Conservation (phyloP, 2,888 invertebrate species). For the Aspidapion aeneum region DNA sequence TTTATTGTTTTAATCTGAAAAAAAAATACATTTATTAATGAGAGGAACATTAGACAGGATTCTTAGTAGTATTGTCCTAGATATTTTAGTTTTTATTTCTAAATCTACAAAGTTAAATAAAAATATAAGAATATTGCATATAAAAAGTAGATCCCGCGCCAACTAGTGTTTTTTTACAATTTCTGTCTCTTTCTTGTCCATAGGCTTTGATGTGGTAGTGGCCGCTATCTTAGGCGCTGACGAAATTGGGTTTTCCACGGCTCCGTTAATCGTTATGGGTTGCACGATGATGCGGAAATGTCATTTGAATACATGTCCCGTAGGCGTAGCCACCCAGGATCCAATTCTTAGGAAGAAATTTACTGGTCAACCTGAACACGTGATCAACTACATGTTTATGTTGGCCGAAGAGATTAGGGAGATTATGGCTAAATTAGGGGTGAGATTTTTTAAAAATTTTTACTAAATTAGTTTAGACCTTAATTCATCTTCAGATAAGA, state of each 20-base stretch:
- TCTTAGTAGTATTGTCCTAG: too few relatives aligned
- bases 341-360: slow-evolving; percentile 93
- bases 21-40: too few relatives aligned
- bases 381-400: slow-evolving; percentile 96
- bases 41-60: too few relatives aligned
- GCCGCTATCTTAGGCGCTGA: slow-evolving; percentile 96
- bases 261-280: slow-evolving; percentile 95
- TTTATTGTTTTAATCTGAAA: too few relatives aligned
- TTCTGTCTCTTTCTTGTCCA: too few relatives aligned
- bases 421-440: slow-evolving; percentile 89
- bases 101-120: too few relatives aligned
- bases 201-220: slow-evolving; percentile 91
- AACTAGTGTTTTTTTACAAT: too few relatives aligned
- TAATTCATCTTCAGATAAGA: too few relatives aligned
- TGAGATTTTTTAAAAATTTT: slow-evolving; percentile 54
- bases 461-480: too few relatives aligned
- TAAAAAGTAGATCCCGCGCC: too few relatives aligned
- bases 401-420: slow-evolving; percentile 94
- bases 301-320: slow-evolving; percentile 98
- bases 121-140: too few relatives aligned
- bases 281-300: slow-evolving; percentile 99
- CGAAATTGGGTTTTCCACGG: slow-evolving; percentile 98
- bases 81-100: too few relatives aligned
- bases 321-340: slow-evolving; percentile 98
- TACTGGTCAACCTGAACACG: slow-evolving; percentile 95